Base-by-base conservation (phyloP, 2,113 vertebrate species). In the Turdus rufiventris region DNA sequence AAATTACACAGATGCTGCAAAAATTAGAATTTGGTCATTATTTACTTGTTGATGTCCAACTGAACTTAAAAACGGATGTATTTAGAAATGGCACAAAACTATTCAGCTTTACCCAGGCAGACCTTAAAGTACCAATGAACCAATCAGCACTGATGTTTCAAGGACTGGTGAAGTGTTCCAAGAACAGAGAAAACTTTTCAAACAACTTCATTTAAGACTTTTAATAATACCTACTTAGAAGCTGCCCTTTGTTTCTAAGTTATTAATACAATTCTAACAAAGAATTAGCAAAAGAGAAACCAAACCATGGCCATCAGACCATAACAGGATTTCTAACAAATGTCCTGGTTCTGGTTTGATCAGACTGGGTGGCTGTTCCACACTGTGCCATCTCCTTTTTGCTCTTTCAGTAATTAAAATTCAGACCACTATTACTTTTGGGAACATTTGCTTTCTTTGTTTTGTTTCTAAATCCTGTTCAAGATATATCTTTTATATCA, bases 401-500 rank as follows among this genome's bases (percentile, higher is more conserved):
- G 31, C 38, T 81, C 70, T 82, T 82, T 88, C 21, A 89, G 56
- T 50, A 85, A 65, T 1, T 65, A 45, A 91, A 94, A 93, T 85
- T 76, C 78, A 88, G 78, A 70, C 78, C 68, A 48, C 67, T 82
- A 43, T n/a, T 61, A 65, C 58, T 62, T 77, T 78, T 73, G 73
- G 33, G 60, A 87, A 76, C 0, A 12, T 43, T 54, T 68, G 33
- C 42, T 72, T 47, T 57, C 78, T 96, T 94, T 88, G 58, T 61
- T 65, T 80, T 54, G 23, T 81, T 89, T 73, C 78, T 75, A 85
- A 76, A 65, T 89, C 57, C 61, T 89, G 77, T 88, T 81, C 82
- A 97, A 96, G 82, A 87, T 43, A 72, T 4, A 8, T 63, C 61
- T 83, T 86, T 94, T 90, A 50, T 84, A 91, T 88, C 58, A 73